These are phyloP conservation scores for Zapus hudsonius DNA, from an alignment of 2,113 vertebrate genomes.

Conservation along the genomic window DNA sequence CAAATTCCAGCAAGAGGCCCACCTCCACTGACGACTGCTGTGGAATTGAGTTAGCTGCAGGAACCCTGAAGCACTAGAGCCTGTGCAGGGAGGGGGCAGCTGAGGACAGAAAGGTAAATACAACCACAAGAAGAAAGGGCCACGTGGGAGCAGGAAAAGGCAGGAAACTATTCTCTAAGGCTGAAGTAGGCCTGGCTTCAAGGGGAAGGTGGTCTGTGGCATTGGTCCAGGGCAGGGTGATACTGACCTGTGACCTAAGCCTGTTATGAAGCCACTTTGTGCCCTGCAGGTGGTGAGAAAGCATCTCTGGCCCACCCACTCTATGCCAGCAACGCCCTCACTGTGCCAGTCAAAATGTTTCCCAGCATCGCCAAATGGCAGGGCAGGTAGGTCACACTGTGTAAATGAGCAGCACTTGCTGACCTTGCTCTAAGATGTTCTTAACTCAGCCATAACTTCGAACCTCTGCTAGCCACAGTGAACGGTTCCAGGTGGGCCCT, in stretches of 20 bases:
- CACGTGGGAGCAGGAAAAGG: not conserved
- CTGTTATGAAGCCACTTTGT: accelerated
- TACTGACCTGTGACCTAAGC: accelerated
- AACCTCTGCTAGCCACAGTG: not conserved
- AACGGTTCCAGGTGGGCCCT: not conserved
- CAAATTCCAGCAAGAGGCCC: not conserved
- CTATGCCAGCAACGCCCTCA: not conserved
- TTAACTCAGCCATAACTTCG: not conserved
- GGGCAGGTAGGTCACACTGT: not conserved
- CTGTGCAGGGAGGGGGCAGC: too few species aligned
- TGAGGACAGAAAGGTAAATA: accelerated
- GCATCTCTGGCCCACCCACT: not conserved
- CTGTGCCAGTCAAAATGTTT: too few species aligned
- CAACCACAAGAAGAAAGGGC: not conserved
- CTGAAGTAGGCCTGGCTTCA: not conserved
- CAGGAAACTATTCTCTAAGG: not conserved
- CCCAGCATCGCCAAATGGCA: not conserved
- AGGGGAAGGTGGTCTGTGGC: not conserved
- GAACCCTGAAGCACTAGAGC: too few species aligned
- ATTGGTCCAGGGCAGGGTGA: too few species aligned
- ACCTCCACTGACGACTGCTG: not conserved
- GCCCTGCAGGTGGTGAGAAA: accelerated
- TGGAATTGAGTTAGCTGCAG: too few species aligned
- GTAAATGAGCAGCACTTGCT: not conserved
- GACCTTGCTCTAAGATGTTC: not conserved